A percentile compares a stretch with the other conserved stretches of the same genome.
These are phyloP conservation scores for Tragelaphus strepsiceros DNA, from an alignment of 2,113 vertebrate genomes.

Conservation along the genomic window DNA sequence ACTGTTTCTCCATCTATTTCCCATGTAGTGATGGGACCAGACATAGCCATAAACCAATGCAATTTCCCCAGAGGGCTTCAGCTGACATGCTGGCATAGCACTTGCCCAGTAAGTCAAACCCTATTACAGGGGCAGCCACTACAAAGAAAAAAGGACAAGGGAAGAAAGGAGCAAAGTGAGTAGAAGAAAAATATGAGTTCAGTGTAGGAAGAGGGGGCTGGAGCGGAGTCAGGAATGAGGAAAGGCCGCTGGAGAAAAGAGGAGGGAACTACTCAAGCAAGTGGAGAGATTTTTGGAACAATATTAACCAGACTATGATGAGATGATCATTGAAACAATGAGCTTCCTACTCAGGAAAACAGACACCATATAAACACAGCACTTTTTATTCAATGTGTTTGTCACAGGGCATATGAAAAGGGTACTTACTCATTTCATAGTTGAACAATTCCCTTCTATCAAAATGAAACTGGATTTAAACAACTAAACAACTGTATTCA, in stretches of 20 bases:
- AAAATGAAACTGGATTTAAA: slow-evolving; percentile 37
- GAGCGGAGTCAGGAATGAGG: background rate
- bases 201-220: background rate
- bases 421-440: slow-evolving; percentile 14
- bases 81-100: background rate
- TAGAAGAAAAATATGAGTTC: background rate
- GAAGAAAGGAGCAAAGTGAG: background rate
- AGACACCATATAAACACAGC: background rate
- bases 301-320: background rate
- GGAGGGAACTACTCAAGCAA: background rate
- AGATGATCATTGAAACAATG: background rate
- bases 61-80: background rate
- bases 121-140: background rate
- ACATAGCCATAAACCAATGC: background rate
- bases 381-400: background rate
- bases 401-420: background rate
- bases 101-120: background rate
- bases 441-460: slow-evolving; percentile 3
- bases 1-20: too few species aligned
- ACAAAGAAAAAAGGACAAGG: background rate
- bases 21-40: too few species aligned
- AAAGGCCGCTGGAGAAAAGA: background rate
- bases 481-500: background rate
- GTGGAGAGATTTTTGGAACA: background rate
- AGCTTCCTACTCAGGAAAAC: background rate